Percentiles rank a stretch among this genome's conserved stretches.
Evolutionary conservation across 2,888 invertebrate genomes (phyloP).

Genomic region (Steromphala cineraria): DNA sequence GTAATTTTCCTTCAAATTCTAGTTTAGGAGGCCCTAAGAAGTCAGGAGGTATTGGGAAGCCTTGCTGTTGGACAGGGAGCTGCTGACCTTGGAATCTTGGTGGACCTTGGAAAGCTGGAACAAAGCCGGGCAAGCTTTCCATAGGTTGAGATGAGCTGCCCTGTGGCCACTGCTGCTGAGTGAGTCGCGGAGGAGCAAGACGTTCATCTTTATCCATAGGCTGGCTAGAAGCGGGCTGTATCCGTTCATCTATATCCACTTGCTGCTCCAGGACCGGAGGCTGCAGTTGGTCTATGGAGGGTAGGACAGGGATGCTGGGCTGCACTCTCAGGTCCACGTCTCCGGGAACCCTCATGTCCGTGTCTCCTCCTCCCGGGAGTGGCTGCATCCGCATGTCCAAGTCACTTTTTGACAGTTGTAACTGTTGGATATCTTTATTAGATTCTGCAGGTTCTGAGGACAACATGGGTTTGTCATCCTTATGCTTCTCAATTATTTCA

Average conservation of each 20-base stretch:
- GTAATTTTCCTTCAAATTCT: neutral
- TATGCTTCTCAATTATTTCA: conserved; percentile 7
- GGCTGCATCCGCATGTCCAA: neutral
- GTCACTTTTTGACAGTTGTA: conserved; percentile 3
- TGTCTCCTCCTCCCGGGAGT: neutral
- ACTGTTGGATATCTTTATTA: neutral
- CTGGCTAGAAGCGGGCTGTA: neutral
- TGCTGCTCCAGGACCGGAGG: neutral
- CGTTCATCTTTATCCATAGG: conserved; percentile 22
- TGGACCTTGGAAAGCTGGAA: neutral
- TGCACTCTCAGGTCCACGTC: conserved; percentile 7
- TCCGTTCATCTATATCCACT: conserved; percentile 18
- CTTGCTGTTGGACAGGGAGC: neutral
- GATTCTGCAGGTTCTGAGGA: neutral
- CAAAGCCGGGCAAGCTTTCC: neutral
- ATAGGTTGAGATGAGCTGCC: neutral
- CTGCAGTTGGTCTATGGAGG: neutral
- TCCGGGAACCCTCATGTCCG: neutral
- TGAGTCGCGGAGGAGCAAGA: neutral
- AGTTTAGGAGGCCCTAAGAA: neutral
- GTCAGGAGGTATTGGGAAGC: neutral
- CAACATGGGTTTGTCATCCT: neutral
- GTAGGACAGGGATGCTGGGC: neutral
- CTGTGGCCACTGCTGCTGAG: neutral
- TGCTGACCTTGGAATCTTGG: neutral